Conservation (phyloP, 53 echinoderm and acorn worm species). For the Paracentrotus lividus region DNA sequence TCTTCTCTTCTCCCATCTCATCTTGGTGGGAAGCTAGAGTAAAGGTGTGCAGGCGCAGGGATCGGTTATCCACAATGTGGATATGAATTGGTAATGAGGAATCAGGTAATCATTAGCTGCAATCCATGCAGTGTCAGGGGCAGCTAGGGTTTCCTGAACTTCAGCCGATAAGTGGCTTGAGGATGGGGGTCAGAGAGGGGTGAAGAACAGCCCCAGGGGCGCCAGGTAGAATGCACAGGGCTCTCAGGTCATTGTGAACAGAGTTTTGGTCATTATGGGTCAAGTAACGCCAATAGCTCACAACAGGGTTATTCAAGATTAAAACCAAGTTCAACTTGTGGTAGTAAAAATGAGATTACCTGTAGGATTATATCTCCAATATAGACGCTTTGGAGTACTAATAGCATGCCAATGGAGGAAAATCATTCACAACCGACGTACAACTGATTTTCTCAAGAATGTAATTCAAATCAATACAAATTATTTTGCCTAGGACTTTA, state of each 20-base stretch:
- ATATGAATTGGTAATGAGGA: slow-evolving; percentile 60
- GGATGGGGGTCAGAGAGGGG: slow-evolving; percentile 64
- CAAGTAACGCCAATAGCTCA: slow-evolving; percentile 19
- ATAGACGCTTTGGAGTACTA: neutral
- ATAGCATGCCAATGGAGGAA: neutral
- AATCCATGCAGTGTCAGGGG: slow-evolving; percentile 57
- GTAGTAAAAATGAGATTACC: neutral
- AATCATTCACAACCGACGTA: too few relatives aligned
- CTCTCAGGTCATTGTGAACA: neutral
- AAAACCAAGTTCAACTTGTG: slow-evolving; percentile 6
- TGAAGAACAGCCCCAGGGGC: slow-evolving; percentile 56
- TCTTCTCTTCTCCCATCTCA: slow-evolving; percentile 24
- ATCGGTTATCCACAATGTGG: slow-evolving; percentile 33
- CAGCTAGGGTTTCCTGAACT: slow-evolving; percentile 59
- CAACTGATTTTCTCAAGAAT: too few relatives aligned
- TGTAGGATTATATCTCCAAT: slow-evolving; percentile 1
- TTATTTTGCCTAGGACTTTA: too few relatives aligned
- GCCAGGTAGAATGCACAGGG: neutral
- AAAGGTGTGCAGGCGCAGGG: slow-evolving; percentile 12
- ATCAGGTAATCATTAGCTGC: slow-evolving; percentile 55
- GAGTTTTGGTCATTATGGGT: slow-evolving; percentile 21
- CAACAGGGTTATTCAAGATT: neutral
- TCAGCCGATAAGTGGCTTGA: slow-evolving; percentile 52
- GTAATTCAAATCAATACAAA: too few relatives aligned
- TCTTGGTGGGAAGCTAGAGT: neutral